A percentile compares a stretch with the other conserved stretches of the same genome.
Conservation (phyloP, 2,797 vertebrate genomes). For the Hypotaenidia philippensis region DNA sequence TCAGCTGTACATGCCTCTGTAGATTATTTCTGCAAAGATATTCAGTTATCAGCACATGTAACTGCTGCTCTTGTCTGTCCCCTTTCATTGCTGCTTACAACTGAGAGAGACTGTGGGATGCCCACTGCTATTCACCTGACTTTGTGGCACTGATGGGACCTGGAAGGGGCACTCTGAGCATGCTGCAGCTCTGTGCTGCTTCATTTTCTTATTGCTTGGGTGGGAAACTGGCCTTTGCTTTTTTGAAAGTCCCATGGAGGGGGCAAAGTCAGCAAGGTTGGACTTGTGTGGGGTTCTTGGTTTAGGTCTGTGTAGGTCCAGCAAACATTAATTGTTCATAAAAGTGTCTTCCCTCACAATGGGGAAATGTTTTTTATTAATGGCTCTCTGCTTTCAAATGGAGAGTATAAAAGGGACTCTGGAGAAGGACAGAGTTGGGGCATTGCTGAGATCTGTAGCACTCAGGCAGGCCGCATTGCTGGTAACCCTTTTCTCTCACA, state of each 20-base stretch:
- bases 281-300: neutral
- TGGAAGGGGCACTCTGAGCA: neutral
- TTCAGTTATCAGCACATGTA: neutral
- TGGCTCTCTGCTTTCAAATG: neutral
- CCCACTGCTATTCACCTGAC: neutral
- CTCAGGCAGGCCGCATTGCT: neutral
- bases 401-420: neutral
- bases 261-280: neutral
- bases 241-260: neutral
- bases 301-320: neutral
- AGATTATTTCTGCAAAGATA: neutral
- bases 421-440: neutral
- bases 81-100: neutral
- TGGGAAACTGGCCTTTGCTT: neutral
- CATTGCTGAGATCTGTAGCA: neutral
- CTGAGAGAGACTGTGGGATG: neutral
- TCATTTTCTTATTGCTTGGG: neutral
- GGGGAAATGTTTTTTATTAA: neutral
- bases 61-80: neutral
- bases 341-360: neutral
- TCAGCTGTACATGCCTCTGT: neutral
- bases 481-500: neutral
- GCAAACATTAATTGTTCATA: neutral
- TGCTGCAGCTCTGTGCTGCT: neutral
- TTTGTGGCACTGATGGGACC: neutral